Base-by-base conservation (phyloP, 2,888 invertebrate genomes). In the Watsonalla cultraria region DNA sequence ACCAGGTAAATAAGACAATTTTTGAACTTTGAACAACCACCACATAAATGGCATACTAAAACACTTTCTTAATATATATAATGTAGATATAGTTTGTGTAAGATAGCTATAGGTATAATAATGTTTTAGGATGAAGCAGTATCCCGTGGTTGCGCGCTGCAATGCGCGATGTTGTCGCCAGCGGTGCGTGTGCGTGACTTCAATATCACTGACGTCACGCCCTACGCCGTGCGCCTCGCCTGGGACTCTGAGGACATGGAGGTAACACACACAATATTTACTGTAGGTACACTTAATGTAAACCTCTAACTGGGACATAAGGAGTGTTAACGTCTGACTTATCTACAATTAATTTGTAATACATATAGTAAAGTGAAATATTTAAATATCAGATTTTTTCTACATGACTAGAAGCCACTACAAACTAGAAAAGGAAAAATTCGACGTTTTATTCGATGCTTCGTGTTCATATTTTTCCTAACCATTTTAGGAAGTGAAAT, bases 141-240 rank as follows among this genome's bases (percentile, higher is more conserved):
- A 34, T 93, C 98, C 4, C 94, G 99, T 55, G 99, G 99, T 4
- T 99, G 98, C 82, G 98, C 99, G 35, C 90, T 99, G 55, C 96
- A 96, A 73, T 99, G 99, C 89, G 99, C 99, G 14, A 99, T 99
- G 92, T 92, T 99, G 72, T 98, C 98, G 53, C 99, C 99, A 42
- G 98, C 98, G 14, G 98, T 99, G 75, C 95, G 98, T 77, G 99
- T 99, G 58, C 94, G 98, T 54, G 99, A 99, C 69, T 99, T 99
- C 86, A 94, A 94, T 66, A 95, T 99, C 39, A 95, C 96, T 39
- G 99, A 99, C 84, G 95, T 96, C 62, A 98, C 98, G 86, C 95
- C 95, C 54, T 99, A 96, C 89, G 94, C 97, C 6, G 95, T 99
- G 60, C 94, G 95, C 65, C 92, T 97, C 45, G 92, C 94, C 35